phyloP scores from a whole-genome alignment of 2,113 vertebrate genomes.

The Syngnathus typhle region DNA sequence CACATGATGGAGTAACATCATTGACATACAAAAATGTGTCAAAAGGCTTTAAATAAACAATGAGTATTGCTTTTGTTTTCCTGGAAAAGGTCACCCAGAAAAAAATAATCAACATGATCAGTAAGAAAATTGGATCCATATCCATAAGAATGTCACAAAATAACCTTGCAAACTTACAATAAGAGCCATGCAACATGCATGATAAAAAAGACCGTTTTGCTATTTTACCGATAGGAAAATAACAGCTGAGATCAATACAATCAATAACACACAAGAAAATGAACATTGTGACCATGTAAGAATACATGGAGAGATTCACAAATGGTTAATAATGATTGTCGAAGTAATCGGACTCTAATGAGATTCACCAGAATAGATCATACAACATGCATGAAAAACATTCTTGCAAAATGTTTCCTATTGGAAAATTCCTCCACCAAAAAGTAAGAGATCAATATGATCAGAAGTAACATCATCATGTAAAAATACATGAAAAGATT shows the following conservation, averaged over 20 bases:
- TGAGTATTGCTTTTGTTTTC: neutral
- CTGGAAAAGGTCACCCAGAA: neutral
- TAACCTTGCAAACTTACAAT: neutral
- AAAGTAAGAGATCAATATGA: slow-evolving; percentile 10
- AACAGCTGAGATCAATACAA: slow-evolving; percentile 4
- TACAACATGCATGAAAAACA: neutral
- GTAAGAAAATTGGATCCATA: neutral
- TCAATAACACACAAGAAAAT: slow-evolving; percentile 6
- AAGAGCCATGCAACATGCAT: slow-evolving; percentile 2
- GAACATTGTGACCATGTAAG: neutral
- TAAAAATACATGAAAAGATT: neutral
- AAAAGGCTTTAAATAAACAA: neutral
- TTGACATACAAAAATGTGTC: neutral
- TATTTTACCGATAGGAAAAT: neutral
- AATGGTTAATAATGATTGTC: slow-evolving; percentile 2
- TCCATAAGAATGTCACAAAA: neutral
- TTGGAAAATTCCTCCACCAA: neutral
- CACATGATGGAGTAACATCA: neutral
- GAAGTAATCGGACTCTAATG: slow-evolving; percentile 13
- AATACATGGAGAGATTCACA: neutral
- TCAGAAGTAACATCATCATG: neutral
- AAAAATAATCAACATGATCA: neutral
- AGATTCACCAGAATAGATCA: neutral
- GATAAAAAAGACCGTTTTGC: neutral
- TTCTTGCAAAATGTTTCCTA: neutral